A percentile compares a stretch with the other conserved stretches of the same genome.
phyloP scores from a whole-genome alignment of 2,113 vertebrate genomes.

The Plecotus auritus region DNA sequence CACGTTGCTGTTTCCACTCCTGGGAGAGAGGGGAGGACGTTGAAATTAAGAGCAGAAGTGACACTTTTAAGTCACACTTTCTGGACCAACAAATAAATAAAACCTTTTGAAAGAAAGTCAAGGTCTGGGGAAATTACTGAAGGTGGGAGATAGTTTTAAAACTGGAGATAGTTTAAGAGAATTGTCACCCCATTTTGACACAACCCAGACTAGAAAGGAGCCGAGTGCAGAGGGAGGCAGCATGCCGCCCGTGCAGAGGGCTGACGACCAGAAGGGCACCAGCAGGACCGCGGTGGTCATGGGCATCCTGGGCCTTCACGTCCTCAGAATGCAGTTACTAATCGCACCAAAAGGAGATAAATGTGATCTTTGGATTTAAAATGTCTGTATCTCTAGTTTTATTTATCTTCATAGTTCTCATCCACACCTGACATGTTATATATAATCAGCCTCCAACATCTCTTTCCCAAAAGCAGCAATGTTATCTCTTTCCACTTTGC shows the following conservation, averaged over 20 bases:
- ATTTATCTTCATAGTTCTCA: not conserved
- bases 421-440: not conserved
- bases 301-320: not conserved
- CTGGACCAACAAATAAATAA: not conserved
- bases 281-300: fast-evolving
- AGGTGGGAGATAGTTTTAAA: not conserved
- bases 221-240: fast-evolving
- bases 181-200: not conserved
- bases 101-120: not conserved
- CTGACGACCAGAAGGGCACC: not conserved
- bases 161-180: not conserved
- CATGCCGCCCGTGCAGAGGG: fast-evolving
- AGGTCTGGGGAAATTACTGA: not conserved
- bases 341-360: not conserved
- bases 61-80: not conserved
- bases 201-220: not conserved
- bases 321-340: not conserved
- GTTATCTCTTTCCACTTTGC: not conserved
- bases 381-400: not conserved
- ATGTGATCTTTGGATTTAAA: not conserved
- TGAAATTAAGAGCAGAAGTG: not conserved
- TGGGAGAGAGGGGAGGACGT: not conserved
- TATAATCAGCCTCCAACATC: not conserved
- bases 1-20: not conserved
- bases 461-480: not conserved